Conservation (phyloP, 92 coral and sea anemone genomes). For the Paragorgia papillata region DNA sequence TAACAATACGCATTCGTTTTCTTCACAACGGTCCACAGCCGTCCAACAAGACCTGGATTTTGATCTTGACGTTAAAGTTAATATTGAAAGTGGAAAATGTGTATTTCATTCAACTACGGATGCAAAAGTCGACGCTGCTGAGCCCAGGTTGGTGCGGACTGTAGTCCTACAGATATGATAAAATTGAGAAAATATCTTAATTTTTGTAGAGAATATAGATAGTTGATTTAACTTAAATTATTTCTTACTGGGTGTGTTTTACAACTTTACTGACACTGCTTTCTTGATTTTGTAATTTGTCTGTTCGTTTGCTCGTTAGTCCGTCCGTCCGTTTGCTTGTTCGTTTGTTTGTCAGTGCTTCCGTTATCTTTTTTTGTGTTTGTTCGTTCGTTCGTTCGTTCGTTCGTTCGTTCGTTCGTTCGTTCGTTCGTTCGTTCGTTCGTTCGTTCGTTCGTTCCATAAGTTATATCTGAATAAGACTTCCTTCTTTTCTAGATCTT, state of each 20-base stretch:
- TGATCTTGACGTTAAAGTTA: conserved; percentile 88
- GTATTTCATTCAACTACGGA: conserved; percentile 81
- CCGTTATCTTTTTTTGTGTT: no score
- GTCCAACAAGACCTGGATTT: conserved; percentile 90
- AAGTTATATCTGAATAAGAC: background rate
- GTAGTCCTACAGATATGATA: background rate
- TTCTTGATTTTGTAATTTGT: no score
- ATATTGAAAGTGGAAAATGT: conserved; percentile 94
- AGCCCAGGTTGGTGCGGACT: conserved; percentile 67
- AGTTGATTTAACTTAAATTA: no score
- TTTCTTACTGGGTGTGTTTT: no score
- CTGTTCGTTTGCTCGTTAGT: no score
- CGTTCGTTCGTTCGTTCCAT: no score
- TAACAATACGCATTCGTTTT: conserved; percentile 5
- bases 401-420: background rate
- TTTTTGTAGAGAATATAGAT: no score
- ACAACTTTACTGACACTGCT: no score
- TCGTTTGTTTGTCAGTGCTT: no score
- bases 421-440: background rate
- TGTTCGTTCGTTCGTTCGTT: no score
- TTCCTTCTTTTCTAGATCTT: background rate
- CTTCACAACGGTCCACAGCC: conserved; percentile 60
- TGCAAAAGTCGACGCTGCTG: conserved; percentile 62
- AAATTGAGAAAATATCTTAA: no score
- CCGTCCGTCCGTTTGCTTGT: no score